A percentile compares a stretch with the other conserved stretches of the same genome.
Evolutionary conservation across 64 coral and sea anemone species (phyloP).

Genomic region (Actinia equina): DNA sequence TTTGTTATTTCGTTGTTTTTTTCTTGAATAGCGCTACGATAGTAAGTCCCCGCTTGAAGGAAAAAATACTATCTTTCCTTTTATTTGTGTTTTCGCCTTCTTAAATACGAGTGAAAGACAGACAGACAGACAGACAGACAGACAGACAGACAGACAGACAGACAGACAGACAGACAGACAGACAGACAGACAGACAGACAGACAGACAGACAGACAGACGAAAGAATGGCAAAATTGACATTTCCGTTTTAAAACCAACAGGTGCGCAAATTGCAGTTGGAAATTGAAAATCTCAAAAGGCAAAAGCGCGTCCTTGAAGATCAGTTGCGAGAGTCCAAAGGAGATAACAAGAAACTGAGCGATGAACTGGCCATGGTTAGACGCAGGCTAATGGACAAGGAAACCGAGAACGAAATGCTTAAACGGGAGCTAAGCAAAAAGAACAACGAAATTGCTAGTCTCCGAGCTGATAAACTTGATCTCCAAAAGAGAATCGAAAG

Average conservation of each 20-base stretch:
- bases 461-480: constrained; percentile 71
- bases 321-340: constrained; percentile 62
- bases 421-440: constrained; percentile 74
- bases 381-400: constrained; percentile 65
- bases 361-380: constrained; percentile 82
- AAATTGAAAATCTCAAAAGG: constrained; percentile 75
- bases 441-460: constrained; percentile 73
- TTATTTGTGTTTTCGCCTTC: too few relatives aligned
- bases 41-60: too few relatives aligned
- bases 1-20: too few relatives aligned
- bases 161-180: not conserved
- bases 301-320: constrained; percentile 71
- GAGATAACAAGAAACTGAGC: constrained; percentile 64
- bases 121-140: not conserved
- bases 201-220: too few relatives aligned
- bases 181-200: not conserved
- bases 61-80: too few relatives aligned
- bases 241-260: constrained; percentile 13
- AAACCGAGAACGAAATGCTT: constrained; percentile 80
- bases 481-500: constrained; percentile 76
- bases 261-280: constrained; percentile 58
- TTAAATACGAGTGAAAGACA: not conserved
- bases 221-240: not conserved
- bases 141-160: not conserved
- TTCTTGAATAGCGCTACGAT: too few relatives aligned